phyloP scores from a whole-genome alignment of 2,797 vertebrate genomes.

The Halcyon badia region DNA sequence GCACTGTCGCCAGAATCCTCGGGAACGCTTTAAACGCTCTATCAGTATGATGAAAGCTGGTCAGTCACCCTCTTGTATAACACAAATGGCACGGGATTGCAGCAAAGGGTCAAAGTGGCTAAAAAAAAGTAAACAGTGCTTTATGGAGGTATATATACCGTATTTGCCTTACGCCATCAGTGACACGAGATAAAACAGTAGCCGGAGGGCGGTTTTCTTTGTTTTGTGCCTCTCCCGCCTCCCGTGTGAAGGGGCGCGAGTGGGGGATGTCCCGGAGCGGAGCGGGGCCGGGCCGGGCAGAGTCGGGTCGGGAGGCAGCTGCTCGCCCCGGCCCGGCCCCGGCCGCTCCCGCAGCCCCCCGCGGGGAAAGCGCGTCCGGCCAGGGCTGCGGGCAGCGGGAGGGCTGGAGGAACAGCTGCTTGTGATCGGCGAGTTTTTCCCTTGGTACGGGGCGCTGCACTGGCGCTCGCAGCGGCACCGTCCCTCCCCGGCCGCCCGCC shows the following conservation, averaged over 20 bases:
- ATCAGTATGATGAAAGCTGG: not conserved
- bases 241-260: not conserved
- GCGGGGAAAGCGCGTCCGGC: not conserved
- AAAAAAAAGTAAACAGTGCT: slow-evolving; percentile 12
- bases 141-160: not conserved
- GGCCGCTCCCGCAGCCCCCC: not conserved
- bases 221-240: not conserved
- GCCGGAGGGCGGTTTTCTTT: not conserved
- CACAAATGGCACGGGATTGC: not conserved
- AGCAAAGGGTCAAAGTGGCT: slow-evolving; percentile 1
- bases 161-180: not conserved
- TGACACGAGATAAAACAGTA: not conserved
- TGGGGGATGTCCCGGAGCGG: not conserved
- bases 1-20: not conserved
- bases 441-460: not conserved
- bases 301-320: not conserved
- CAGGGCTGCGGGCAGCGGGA: not conserved
- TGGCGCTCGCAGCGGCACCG: not conserved
- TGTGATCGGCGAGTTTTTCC: not conserved
- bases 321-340: not conserved
- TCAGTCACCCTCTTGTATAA: not conserved
- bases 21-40: not conserved
- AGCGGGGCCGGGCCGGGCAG: not conserved
- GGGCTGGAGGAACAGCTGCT: not conserved
- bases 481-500: not conserved